Base-by-base conservation (phyloP, 2,113 vertebrate species). In the Serinus canaria region DNA sequence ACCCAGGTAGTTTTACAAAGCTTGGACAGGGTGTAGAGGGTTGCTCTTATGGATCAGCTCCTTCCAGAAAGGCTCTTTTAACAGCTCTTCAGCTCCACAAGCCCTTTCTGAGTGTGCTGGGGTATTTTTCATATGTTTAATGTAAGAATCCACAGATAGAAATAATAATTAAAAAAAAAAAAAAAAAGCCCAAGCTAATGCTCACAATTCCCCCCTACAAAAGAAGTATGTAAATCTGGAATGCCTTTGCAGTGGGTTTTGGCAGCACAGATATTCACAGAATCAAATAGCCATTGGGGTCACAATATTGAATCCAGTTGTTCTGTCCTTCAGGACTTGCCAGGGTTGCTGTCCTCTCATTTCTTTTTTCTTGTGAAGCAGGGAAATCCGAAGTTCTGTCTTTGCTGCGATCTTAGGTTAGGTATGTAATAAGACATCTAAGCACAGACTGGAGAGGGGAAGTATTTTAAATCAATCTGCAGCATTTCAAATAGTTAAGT, bases 1-100 rank as follows among this genome's bases (percentile, higher is more conserved):
- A 87, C 89, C 92, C 41, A 70, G 78, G 46, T 81, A 77, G 83
- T 76, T 88, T 95, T 95, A 33, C 87, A 91, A 93, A 74, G 88
- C 60, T 93, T 89, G 68, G 52, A 37, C 11, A 83, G 62, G 94
- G 41, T 30, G 27, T 47, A 89, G 39, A 47, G 62, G 25, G 37
- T 21, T 6, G 17, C 37, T 88, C 12, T 87, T 41, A 87, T 80
- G 56, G 91, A 53, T 64, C 75, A 56, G 4, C 27, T 92, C 63
- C 47, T 85, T 86, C 55, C 49, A 80, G 68, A 62, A 59, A 16
- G 64, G 84, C 56, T 96, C 28, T 88, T 30, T 20, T 30, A 7
- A 3, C 27, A 84, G n/a, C 89, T 87, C 18, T 62, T 66, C 37
- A 52, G 22, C 30, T 73, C 94, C 63, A 69, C 50, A 44, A 81